Evolutionary conservation across 2,797 vertebrate genomes (phyloP).

Genomic region (Labeo calbasu): DNA sequence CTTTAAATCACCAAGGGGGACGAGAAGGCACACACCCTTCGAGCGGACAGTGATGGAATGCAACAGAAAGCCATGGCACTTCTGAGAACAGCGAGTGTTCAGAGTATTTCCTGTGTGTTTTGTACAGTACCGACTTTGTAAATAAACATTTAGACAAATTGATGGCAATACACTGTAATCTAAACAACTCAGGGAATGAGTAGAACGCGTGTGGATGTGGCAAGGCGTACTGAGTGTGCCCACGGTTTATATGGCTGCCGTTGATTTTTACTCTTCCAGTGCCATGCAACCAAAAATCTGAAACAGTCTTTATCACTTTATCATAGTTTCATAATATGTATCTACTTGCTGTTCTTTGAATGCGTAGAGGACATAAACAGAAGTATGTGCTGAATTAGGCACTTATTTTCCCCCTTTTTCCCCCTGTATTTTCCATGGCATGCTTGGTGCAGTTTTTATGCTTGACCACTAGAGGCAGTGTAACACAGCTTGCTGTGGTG

Average conservation of each 20-base stretch:
- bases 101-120: slow-evolving; percentile 61
- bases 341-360: background rate
- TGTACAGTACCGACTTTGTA: background rate
- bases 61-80: slow-evolving; percentile 50
- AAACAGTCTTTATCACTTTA: background rate
- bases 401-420: background rate
- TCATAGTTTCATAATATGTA: background rate
- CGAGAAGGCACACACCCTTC: slow-evolving; percentile 63
- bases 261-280: slow-evolving; percentile 55
- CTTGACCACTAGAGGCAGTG: slow-evolving; percentile 56
- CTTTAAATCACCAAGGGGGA: slow-evolving; percentile 67
- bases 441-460: slow-evolving; percentile 31
- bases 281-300: background rate
- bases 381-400: slow-evolving; percentile 29
- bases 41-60: slow-evolving; percentile 69
- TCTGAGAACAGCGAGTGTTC: slow-evolving; percentile 55
- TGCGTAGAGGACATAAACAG: background rate
- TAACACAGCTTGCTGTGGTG: slow-evolving; percentile 38
- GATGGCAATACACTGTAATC: slow-evolving; percentile 46
- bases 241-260: slow-evolving; percentile 33
- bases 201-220: slow-evolving; percentile 64
- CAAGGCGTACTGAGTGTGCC: slow-evolving; percentile 56
- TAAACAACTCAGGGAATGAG: slow-evolving; percentile 41
- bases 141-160: background rate
- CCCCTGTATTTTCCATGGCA: background rate